A percentile compares a stretch with the other conserved stretches of the same genome.
phyloP scores from a whole-genome alignment of 1,140 invertebrate genomes.

The Myzus persicae region DNA sequence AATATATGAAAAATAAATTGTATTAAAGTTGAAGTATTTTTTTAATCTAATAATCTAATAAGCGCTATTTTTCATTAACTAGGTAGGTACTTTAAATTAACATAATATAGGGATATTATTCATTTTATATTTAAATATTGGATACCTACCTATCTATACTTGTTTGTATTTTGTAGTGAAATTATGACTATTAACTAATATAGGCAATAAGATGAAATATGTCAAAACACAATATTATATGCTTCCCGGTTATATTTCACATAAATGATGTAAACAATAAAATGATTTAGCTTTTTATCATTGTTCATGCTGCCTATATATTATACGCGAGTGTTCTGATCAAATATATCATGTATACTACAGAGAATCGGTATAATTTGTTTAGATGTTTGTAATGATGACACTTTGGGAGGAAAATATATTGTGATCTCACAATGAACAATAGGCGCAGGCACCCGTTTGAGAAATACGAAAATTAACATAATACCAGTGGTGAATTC shows the following conservation, averaged over 20 bases:
- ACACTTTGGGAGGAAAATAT: not conserved
- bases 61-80: not conserved
- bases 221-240: not conserved
- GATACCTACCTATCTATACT: not conserved
- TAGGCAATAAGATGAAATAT: not conserved
- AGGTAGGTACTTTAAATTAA: not conserved
- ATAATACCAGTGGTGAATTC: not conserved
- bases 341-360: not conserved
- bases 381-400: not conserved
- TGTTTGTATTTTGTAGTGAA: not conserved
- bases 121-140: not conserved
- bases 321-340: not conserved
- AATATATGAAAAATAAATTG: not conserved
- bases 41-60: too few relatives aligned
- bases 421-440: not conserved
- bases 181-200: not conserved
- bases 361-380: not conserved
- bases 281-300: not conserved
- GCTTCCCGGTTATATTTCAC: not conserved
- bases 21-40: not conserved
- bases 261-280: not conserved
- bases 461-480: not conserved
- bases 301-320: not conserved
- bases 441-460: not conserved
- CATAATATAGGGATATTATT: not conserved